phyloP scores from a whole-genome alignment of 1,140 invertebrate genomes.

The Aphaenogaster ashmeadi region DNA sequence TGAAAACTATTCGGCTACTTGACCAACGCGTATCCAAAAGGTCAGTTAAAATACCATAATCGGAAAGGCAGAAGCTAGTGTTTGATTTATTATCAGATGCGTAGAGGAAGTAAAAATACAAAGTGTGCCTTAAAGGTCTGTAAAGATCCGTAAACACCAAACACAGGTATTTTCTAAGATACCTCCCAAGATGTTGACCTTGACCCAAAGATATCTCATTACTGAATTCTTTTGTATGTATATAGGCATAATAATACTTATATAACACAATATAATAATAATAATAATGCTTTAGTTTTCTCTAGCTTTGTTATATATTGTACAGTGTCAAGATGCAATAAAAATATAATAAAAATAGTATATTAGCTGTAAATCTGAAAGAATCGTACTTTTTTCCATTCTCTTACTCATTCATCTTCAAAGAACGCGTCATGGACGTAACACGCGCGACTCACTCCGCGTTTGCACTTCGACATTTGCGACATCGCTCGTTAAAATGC shows the following conservation, averaged over 20 bases:
- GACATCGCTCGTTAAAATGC: constrained; percentile 6
- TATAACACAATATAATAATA: too few relatives aligned
- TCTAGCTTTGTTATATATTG: too few relatives aligned
- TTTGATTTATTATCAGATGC: not conserved
- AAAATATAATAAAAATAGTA: not conserved
- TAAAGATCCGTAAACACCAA: not conserved
- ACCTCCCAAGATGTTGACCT: not conserved
- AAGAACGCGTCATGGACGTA: not conserved
- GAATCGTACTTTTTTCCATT: not conserved
- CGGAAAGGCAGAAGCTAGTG: not conserved
- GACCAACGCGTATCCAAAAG: not conserved
- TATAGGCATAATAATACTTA: too few relatives aligned
- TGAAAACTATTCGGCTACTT: not conserved
- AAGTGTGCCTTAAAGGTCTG: too few relatives aligned
- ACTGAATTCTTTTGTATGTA: not conserved
- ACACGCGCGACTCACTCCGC: not conserved
- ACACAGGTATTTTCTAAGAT: not conserved
- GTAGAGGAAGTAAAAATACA: not conserved
- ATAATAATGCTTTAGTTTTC: too few relatives aligned
- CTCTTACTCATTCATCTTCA: constrained; percentile 5
- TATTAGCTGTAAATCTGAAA: not conserved
- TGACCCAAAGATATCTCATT: not conserved
- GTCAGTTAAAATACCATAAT: not conserved
- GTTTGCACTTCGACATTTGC: constrained; percentile 13
- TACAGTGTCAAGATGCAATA: not conserved